These are phyloP conservation scores for Caenorhabditis briggsae DNA, from an alignment of 1,140 invertebrate species.

Conservation along the genomic window DNA sequence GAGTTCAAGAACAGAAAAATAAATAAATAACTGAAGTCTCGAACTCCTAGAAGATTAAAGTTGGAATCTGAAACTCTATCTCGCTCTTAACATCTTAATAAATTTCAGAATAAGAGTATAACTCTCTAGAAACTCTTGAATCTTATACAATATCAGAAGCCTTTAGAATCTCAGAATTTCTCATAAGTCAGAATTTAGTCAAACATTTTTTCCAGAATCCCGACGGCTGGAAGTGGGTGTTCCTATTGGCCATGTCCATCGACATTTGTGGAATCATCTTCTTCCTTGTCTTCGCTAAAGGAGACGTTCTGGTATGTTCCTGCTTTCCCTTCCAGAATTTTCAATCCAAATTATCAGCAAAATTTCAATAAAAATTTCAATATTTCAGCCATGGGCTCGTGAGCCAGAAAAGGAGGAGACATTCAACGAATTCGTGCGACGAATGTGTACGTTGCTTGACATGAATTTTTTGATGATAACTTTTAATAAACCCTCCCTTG, in stretches of 20 bases:
- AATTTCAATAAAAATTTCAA: too few relatives aligned
- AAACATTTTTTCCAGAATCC: slow-evolving; percentile 63
- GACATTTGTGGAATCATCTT: slow-evolving; percentile 78
- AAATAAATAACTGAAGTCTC: too few relatives aligned
- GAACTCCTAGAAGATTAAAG: too few relatives aligned
- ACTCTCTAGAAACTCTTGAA: not conserved
- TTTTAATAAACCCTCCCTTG: not conserved
- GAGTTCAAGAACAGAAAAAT: too few relatives aligned
- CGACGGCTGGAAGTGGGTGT: slow-evolving; percentile 68
- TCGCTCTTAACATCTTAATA: too few relatives aligned
- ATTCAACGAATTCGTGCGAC: slow-evolving; percentile 62
- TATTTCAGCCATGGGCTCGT: slow-evolving; percentile 64
- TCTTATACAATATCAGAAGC: too few relatives aligned
- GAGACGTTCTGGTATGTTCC: slow-evolving; percentile 67
- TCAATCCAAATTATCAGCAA: too few relatives aligned
- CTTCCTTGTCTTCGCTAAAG: slow-evolving; percentile 78
- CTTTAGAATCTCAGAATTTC: too few relatives aligned
- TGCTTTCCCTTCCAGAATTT: not conserved
- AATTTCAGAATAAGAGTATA: too few relatives aligned
- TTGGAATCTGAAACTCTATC: too few relatives aligned
- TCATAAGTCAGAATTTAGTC: too few relatives aligned
- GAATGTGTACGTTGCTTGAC: slow-evolving; percentile 61
- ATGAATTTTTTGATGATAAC: not conserved
- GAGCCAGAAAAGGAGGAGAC: slow-evolving; percentile 65
- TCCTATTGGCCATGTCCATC: slow-evolving; percentile 78